Conservation (phyloP, 2,113 vertebrate genomes). For the Maccullochella peelii region DNA sequence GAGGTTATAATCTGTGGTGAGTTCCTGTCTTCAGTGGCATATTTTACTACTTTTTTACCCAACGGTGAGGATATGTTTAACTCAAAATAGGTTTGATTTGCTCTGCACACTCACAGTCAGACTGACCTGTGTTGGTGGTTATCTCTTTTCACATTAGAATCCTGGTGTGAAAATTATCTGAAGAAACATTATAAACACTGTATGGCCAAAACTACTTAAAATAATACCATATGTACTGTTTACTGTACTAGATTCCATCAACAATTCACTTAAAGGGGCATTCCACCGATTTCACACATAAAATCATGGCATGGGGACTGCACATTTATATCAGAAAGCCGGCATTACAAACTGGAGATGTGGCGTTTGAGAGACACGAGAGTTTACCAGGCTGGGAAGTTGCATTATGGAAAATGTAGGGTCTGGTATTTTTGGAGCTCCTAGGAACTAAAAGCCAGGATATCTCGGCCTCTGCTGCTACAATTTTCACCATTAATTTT, state of each 20-base stretch:
- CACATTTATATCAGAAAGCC: neutral
- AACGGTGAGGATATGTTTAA: neutral
- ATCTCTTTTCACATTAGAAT: neutral
- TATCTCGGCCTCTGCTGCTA: neutral
- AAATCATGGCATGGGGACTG: neutral
- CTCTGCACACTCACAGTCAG: neutral
- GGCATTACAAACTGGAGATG: neutral
- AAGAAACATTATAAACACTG: neutral
- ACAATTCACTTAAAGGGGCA: no score
- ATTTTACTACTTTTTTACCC: neutral
- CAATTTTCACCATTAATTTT: neutral
- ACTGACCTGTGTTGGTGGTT: neutral
- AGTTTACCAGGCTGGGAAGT: neutral
- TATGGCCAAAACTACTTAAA: neutral
- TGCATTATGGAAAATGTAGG: conserved; percentile 1
- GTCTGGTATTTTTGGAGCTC: neutral
- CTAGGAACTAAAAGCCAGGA: neutral
- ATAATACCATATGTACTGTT: neutral
- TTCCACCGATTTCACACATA: no score
- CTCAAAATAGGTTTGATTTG: neutral
- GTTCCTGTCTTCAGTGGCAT: conserved; percentile 1
- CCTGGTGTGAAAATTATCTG: neutral
- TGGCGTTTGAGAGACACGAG: neutral
- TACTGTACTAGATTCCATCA: neutral
- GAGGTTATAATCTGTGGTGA: conserved; percentile 29